Evolutionary conservation across 1,140 invertebrate species (phyloP), one percentile per base, ranked within the genome.

Genomic region (Acromyrmex heyeri): DNA sequence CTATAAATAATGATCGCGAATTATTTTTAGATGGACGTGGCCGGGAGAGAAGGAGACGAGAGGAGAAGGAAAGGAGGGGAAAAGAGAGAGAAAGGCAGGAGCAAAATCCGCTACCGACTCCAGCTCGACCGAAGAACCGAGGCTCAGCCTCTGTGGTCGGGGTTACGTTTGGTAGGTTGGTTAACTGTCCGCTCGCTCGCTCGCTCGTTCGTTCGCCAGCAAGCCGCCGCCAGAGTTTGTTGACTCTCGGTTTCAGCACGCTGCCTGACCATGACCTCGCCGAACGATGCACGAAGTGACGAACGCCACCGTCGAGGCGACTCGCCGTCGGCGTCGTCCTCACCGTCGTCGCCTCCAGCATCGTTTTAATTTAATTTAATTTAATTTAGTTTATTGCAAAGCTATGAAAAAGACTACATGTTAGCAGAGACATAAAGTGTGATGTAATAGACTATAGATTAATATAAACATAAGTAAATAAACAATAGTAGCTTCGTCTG

Each of bases 211-310:
- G 73, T 72, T 86, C 70, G 75, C 76, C 86, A 27, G 50, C 73
- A 55, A 61, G 83, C 69, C 70, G 88, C 88, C 87, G 65, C 81
- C 91, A 92, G 94, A 95, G 95, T 95, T 95, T 95, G 93, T 95
- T 95, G 95, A 95, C 95, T 95, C 94, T 95, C 94, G 87, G 93
- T 95, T 95, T 95, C 93, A 95, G 92, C 93, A 92, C 92, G 82
- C 79, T 93, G 92, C 91, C 94, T 95, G 95, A 95, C 94, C 95
- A 94, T 95, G 95, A 95, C 95, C 95, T 95, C 93, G 90, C 92
- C 93, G 89, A 95, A 95, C 94, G 91, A 94, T 92, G 90, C 92
- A 91, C 93, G 88, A 93, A 93, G 93, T 93, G 92, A 93, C 93
- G 59, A 77, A 62, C 38, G 34, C 73, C 90, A 78, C 91, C 55